Conservation (phyloP, 35 echinoderm and acorn worm genomes). For the Patiria miniata region DNA sequence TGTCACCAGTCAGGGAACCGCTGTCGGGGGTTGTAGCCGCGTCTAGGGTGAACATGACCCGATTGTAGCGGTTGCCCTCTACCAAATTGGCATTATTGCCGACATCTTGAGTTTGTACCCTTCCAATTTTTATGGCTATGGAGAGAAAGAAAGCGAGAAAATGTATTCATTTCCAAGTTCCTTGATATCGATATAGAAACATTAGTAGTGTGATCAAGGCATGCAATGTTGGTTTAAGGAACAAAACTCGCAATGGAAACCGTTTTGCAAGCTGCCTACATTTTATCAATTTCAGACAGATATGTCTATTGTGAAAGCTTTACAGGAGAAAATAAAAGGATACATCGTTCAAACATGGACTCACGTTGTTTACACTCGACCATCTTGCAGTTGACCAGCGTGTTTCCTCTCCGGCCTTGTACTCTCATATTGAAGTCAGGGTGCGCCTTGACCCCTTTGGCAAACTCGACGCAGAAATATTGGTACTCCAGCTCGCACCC, state of each 20-base stretch:
- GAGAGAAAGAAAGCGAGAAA: background rate
- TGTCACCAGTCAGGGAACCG: constrained; percentile 41
- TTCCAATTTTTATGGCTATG: constrained; percentile 25
- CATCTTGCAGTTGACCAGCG: constrained; percentile 21
- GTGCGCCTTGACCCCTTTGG: constrained; percentile 41
- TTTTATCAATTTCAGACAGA: too few relatives aligned
- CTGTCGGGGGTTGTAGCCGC: constrained; percentile 54
- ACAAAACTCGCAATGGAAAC: too few relatives aligned
- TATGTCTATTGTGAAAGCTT: too few relatives aligned
- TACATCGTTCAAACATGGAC: background rate
- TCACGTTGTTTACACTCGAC: constrained; percentile 38
- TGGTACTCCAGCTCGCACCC: constrained; percentile 60
- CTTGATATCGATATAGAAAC: background rate
- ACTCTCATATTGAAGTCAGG: constrained; percentile 50
- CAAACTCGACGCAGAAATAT: constrained; percentile 68
- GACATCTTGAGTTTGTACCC: background rate
- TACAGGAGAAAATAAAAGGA: background rate
- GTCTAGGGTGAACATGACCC: constrained; percentile 47
- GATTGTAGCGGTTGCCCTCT: constrained; percentile 6
- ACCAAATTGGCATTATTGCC: background rate
- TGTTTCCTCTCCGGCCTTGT: constrained; percentile 8
- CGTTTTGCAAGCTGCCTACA: too few relatives aligned
- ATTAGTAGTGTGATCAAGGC: too few relatives aligned
- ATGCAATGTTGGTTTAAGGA: too few relatives aligned
- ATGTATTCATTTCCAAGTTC: background rate